Conservation (phyloP, 2,113 vertebrate genomes). For the Solenodon paradoxus region DNA sequence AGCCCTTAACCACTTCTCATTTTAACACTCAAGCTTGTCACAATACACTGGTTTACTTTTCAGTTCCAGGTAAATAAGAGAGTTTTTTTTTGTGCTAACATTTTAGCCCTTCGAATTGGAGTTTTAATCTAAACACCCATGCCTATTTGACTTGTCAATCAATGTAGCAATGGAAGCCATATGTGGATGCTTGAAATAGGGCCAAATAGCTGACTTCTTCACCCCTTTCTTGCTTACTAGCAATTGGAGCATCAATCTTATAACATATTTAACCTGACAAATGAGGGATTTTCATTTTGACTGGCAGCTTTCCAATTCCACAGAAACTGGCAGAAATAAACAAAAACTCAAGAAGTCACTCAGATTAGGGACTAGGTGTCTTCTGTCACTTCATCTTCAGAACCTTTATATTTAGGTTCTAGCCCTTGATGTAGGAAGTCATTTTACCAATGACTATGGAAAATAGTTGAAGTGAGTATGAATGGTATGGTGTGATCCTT, state of each 20-base stretch:
- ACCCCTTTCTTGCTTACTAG: not conserved
- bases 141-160: slow-evolving; percentile 15
- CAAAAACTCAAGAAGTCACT: not conserved
- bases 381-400: not conserved
- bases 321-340: not conserved
- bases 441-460: not conserved
- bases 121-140: slow-evolving; percentile 38
- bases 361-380: not conserved
- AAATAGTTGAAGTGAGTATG: not conserved
- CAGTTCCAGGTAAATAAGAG: not conserved
- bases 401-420: not conserved
- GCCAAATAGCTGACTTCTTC: not conserved
- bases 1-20: not conserved
- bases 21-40: not conserved
- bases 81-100: not conserved
- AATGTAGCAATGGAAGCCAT: not conserved
- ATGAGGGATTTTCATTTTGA: slow-evolving; percentile 36
- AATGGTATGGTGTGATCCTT: not conserved
- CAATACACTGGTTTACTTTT: not conserved
- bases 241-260: slow-evolving; percentile 46
- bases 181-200: not conserved
- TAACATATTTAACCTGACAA: slow-evolving; percentile 11
- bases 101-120: slow-evolving; percentile 10
- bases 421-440: not conserved
- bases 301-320: not conserved